Percentiles rank a stretch among this genome's conserved stretches.
phyloP scores from a whole-genome alignment of 2,888 invertebrate species.

The Caenorhabditis sp. region DNA sequence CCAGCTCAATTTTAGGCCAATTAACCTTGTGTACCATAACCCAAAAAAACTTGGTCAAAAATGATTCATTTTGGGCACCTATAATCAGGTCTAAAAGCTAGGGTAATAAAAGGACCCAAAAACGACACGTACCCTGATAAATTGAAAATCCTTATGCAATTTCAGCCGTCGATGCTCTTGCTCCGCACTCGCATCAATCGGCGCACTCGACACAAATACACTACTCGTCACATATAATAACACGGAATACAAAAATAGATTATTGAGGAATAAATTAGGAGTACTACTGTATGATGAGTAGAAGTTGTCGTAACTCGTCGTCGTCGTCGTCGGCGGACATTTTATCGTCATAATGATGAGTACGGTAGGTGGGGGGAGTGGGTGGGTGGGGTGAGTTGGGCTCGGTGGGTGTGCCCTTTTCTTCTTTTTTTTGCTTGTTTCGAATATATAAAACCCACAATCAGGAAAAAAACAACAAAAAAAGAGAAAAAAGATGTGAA shows the following conservation, averaged over 20 bases:
- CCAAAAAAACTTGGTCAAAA: too few species aligned
- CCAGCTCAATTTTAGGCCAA: too few species aligned
- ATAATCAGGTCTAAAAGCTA: too few species aligned
- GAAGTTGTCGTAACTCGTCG: background rate
- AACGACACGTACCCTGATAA: background rate
- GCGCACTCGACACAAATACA: background rate
- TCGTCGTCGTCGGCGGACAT: background rate
- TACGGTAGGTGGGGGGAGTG: too few species aligned
- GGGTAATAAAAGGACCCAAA: too few species aligned
- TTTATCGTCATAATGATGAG: background rate
- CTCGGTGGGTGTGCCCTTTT: too few species aligned
- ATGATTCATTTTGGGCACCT: too few species aligned
- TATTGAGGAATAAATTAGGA: background rate
- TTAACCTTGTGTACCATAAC: too few species aligned
- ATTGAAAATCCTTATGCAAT: background rate
- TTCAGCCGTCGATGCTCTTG: background rate
- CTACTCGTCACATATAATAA: background rate
- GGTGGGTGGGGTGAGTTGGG: too few species aligned
- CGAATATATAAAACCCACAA: too few species aligned
- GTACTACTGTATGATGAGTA: too few species aligned
- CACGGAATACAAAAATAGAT: background rate
- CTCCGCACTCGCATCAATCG: background rate
- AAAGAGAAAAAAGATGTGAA: background rate
- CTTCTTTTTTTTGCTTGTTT: too few species aligned
- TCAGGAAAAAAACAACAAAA: background rate